Conservation (phyloP, 2,888 invertebrate genomes). For the Rotaria socialis region DNA sequence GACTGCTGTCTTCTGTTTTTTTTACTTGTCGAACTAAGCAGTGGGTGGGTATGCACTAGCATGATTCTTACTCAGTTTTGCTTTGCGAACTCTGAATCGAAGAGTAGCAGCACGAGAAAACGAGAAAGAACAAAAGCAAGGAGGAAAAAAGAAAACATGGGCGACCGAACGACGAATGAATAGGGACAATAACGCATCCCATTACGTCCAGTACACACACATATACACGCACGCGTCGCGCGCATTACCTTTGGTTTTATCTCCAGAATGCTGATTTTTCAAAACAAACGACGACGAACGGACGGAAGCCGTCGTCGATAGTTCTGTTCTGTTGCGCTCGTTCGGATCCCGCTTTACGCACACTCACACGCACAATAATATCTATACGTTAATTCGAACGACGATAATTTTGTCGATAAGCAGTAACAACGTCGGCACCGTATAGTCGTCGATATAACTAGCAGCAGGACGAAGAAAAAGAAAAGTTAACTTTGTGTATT, state of each 20-base stretch:
- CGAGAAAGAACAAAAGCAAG: neutral
- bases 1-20: neutral
- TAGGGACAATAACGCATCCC: constrained; percentile 34
- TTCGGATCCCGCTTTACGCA: constrained; percentile 26
- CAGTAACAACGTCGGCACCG: too few relatives aligned
- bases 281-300: constrained; percentile 20
- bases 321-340: constrained; percentile 29
- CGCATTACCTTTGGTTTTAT: constrained; percentile 36
- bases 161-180: constrained; percentile 15
- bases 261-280: constrained; percentile 37
- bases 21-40: neutral
- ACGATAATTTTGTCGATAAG: neutral
- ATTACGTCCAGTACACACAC: constrained; percentile 15
- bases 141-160: neutral
- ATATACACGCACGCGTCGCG: constrained; percentile 12
- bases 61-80: constrained; percentile 13
- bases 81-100: neutral
- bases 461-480: constrained; percentile 22
- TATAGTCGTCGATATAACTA: neutral
- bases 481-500: constrained; percentile 29
- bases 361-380: neutral
- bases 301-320: constrained; percentile 25
- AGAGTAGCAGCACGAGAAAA: neutral
- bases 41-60: neutral
- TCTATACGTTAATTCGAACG: constrained; percentile 19